Evolutionary conservation across 2,888 invertebrate species (phyloP).

Genomic region (Drosophila greeni): DNA sequence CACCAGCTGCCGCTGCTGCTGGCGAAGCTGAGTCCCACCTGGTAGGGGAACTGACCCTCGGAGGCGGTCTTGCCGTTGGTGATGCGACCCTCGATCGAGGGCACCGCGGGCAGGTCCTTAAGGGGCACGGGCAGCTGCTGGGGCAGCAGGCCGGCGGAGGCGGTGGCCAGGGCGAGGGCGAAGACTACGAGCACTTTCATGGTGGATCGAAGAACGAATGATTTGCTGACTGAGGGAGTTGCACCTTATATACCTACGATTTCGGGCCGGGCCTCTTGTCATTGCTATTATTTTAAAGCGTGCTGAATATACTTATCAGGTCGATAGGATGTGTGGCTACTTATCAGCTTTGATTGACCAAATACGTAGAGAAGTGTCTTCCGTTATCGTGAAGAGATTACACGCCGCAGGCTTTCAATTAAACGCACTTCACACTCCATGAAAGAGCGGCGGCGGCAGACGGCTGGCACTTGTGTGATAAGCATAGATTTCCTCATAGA

Average conservation of each 20-base stretch:
- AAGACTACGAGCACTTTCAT: slow-evolving; percentile 67
- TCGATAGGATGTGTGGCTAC: slow-evolving; percentile 21
- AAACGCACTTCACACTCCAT: slow-evolving; percentile 40
- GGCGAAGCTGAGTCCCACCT: slow-evolving; percentile 66
- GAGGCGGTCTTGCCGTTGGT: slow-evolving; percentile 65
- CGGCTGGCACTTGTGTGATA: slow-evolving; percentile 35
- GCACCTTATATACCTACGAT: slow-evolving; percentile 10
- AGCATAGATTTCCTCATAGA: slow-evolving; percentile 34
- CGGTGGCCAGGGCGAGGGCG: slow-evolving; percentile 61
- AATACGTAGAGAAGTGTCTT: slow-evolving; percentile 20
- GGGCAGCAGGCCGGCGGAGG: slow-evolving; percentile 56
- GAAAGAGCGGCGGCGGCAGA: slow-evolving; percentile 21
- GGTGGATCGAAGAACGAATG: slow-evolving; percentile 52
- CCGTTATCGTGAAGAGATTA: slow-evolving; percentile 38
- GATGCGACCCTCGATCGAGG: slow-evolving; percentile 63
- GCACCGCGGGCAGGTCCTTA: slow-evolving; percentile 44
- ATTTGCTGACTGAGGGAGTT: not conserved
- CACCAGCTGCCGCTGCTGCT: slow-evolving; percentile 57
- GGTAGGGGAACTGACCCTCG: slow-evolving; percentile 67
- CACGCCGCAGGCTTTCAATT: slow-evolving; percentile 42
- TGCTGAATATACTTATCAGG: slow-evolving; percentile 20
- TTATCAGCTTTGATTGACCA: slow-evolving; percentile 23
- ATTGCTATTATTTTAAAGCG: slow-evolving; percentile 18
- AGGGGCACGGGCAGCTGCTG: slow-evolving; percentile 53
- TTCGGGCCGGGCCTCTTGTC: slow-evolving; percentile 24